These are phyloP conservation scores for Clarias pachynema DNA, from an alignment of 2,797 vertebrate species.

Conservation along the genomic window DNA sequence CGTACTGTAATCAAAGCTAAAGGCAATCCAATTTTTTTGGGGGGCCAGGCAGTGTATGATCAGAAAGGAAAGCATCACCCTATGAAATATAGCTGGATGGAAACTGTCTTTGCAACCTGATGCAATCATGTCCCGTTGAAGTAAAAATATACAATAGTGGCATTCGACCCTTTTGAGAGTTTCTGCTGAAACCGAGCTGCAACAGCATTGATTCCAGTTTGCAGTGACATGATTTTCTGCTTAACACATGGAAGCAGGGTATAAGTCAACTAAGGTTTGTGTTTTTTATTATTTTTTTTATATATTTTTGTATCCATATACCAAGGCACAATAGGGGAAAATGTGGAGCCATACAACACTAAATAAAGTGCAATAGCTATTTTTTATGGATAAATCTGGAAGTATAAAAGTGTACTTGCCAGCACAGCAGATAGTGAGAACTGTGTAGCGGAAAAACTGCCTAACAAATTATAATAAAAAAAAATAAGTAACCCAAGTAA, in stretches of 20 bases:
- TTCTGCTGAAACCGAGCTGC: conserved; percentile 24
- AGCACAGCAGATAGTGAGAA: background rate
- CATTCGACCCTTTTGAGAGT: conserved; percentile 16
- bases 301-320: background rate
- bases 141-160: conserved; percentile 4
- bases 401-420: background rate
- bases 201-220: conserved; percentile 9
- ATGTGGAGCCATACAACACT: background rate
- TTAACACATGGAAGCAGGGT: background rate
- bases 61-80: background rate
- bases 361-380: background rate
- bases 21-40: too few relatives aligned
- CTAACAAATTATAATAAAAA: background rate
- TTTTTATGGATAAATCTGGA: background rate
- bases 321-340: background rate
- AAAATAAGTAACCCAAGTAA: background rate
- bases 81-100: conserved; percentile 4
- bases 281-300: background rate
- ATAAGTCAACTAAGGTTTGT: background rate
- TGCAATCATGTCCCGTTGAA: background rate
- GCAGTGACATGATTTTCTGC: background rate
- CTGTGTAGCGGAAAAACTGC: too few relatives aligned
- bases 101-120: conserved; percentile 9
- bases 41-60: background rate
- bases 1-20: too few relatives aligned